These are phyloP conservation scores for Scelioninae gen. 2 DNA, from an alignment of 2,888 invertebrate species.

Conservation along the genomic window DNA sequence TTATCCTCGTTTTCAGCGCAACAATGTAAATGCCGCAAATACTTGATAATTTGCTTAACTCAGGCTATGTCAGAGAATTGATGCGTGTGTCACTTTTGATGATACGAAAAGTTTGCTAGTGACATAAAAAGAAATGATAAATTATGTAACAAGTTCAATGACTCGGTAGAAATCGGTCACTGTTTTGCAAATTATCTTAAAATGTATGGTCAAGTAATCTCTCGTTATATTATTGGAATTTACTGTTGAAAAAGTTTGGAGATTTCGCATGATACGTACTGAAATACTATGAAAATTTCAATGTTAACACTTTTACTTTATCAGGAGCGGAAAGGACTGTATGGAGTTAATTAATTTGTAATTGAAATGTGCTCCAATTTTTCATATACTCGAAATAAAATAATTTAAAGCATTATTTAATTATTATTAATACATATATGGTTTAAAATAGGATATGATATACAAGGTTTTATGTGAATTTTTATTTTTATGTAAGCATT, in stretches of 20 bases:
- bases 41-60: slow-evolving; percentile 69
- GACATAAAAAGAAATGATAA: slow-evolving; percentile 66
- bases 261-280: too few species aligned
- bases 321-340: too few species aligned
- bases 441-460: too few species aligned
- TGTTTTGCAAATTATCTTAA: slow-evolving; percentile 15
- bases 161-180: slow-evolving; percentile 53
- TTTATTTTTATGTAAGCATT: too few species aligned
- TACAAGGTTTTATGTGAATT: too few species aligned
- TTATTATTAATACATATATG: too few species aligned
- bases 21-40: slow-evolving; percentile 62
- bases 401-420: too few species aligned
- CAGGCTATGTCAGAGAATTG: slow-evolving; percentile 42
- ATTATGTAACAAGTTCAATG: slow-evolving; percentile 71
- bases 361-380: too few species aligned
- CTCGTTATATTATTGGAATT: background rate
- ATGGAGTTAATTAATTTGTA: too few species aligned
- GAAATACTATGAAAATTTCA: too few species aligned
- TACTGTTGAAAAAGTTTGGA: background rate
- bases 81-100: slow-evolving; percentile 31
- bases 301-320: too few species aligned
- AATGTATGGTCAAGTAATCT: background rate
- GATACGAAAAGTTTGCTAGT: slow-evolving; percentile 61
- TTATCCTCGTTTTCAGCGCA: slow-evolving; percentile 54
- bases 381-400: too few species aligned